These are phyloP conservation scores for Periphyllus acericola DNA, from an alignment of 2,888 invertebrate species.

Conservation along the genomic window DNA sequence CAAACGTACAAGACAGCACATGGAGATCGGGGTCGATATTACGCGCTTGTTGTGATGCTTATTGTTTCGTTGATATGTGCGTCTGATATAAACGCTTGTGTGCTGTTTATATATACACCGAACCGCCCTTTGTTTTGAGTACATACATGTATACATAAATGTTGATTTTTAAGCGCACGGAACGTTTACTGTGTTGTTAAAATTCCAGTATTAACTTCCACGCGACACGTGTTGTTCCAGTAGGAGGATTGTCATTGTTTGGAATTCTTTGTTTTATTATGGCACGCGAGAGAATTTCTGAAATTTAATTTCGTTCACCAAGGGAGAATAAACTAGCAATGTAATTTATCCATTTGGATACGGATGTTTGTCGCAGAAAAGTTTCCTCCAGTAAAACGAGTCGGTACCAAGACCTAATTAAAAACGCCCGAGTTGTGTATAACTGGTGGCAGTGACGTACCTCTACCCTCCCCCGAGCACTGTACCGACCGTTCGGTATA, in stretches of 20 bases:
- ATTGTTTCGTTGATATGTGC: not conserved
- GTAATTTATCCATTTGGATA: constrained; percentile 55
- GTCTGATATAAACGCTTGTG: constrained; percentile 13
- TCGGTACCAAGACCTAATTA: constrained; percentile 49
- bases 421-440: constrained; percentile 58
- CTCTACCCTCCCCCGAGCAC: not conserved
- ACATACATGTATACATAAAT: not conserved
- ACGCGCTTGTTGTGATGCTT: not conserved
- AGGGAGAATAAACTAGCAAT: constrained; percentile 32
- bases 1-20: not conserved
- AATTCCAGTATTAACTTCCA: constrained; percentile 42
- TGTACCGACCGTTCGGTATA: not conserved
- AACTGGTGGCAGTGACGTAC: constrained; percentile 56
- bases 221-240: constrained; percentile 27
- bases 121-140: not conserved
- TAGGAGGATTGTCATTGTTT: constrained; percentile 38
- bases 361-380: constrained; percentile 59
- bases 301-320: constrained; percentile 51
- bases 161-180: constrained; percentile 16
- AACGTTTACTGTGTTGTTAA: constrained; percentile 15
- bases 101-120: not conserved
- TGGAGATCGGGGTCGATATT: not conserved
- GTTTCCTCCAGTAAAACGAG: constrained; percentile 36
- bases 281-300: constrained; percentile 59
- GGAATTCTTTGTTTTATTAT: constrained; percentile 57